These are phyloP conservation scores for Druon quercuslanigerum DNA, from an alignment of 1,140 invertebrate genomes.

Conservation along the genomic window DNA sequence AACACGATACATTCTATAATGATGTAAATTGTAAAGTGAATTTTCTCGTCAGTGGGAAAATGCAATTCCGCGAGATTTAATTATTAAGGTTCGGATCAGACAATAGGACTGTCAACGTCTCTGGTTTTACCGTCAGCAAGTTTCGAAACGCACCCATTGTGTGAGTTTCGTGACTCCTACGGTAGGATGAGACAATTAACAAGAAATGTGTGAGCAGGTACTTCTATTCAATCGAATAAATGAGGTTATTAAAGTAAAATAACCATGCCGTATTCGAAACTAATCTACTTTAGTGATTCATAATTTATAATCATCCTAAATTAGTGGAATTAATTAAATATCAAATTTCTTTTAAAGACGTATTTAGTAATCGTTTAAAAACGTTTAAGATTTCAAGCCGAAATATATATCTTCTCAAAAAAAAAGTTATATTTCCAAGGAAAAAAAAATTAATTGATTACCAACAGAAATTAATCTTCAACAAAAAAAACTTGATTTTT, in stretches of 20 bases:
- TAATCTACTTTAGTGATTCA: not conserved
- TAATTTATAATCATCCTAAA: not conserved
- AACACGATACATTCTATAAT: constrained; percentile 1
- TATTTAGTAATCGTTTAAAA: too few species aligned
- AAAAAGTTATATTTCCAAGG: too few species aligned
- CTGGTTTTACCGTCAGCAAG: constrained; percentile 25
- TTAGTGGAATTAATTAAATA: too few species aligned
- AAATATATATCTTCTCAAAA: too few species aligned
- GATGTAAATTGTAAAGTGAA: not conserved
- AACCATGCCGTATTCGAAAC: not conserved
- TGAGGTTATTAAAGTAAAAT: not conserved
- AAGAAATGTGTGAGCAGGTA: constrained; percentile 22
- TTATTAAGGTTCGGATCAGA: constrained; percentile 27
- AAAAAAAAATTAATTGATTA: too few species aligned
- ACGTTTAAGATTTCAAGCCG: too few species aligned
- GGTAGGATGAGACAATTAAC: constrained; percentile 22
- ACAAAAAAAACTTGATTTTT: too few species aligned
- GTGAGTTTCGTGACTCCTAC: constrained; percentile 12
- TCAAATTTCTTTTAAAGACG: too few species aligned
- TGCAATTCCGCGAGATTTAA: constrained; percentile 28
- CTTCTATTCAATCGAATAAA: constrained; percentile 6
- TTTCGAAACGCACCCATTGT: constrained; percentile 30
- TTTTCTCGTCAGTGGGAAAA: constrained; percentile 1
- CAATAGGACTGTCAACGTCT: constrained; percentile 26
- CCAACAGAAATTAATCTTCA: too few species aligned